Percentiles rank a stretch among this genome's conserved stretches.
These are phyloP conservation scores for Pollenia griseotomentosa DNA, from an alignment of 2,888 invertebrate genomes.

Conservation along the genomic window DNA sequence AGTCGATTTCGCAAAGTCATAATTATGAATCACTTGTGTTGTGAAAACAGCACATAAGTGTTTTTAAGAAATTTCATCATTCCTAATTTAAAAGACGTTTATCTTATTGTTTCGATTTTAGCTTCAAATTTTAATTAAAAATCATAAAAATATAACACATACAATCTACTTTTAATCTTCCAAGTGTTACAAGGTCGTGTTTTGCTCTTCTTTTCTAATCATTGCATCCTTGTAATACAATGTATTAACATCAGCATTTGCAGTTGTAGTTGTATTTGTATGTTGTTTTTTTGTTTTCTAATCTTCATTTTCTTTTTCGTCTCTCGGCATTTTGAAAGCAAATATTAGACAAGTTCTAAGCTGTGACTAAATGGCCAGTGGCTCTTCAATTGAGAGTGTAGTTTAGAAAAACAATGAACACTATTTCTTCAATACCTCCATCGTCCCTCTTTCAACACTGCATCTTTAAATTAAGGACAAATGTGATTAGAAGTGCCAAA, in stretches of 20 bases:
- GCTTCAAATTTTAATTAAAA: conserved; percentile 8
- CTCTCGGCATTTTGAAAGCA: conserved; percentile 38
- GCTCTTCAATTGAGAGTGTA: conserved; percentile 40
- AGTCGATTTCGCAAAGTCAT: no score
- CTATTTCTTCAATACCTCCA: not conserved
- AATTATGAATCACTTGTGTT: no score
- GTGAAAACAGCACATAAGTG: conserved; percentile 34
- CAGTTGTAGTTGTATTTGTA: not conserved
- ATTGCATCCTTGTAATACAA: not conserved
- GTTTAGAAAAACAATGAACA: conserved; percentile 21
- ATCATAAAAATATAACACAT: not conserved
- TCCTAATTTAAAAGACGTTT: not conserved
- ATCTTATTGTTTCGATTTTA: not conserved
- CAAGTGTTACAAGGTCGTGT: conserved; percentile 61
- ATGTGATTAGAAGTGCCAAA: not conserved
- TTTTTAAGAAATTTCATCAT: conserved; percentile 11
- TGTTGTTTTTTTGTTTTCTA: conserved; percentile 18
- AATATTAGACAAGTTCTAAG: conserved; percentile 56
- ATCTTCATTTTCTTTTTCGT: conserved; percentile 5
- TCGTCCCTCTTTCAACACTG: not conserved
- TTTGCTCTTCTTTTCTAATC: conserved; percentile 12
- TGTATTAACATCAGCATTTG: not conserved
- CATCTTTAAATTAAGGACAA: not conserved
- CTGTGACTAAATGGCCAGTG: conserved; percentile 51
- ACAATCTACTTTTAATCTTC: not conserved